Evolutionary conservation across 2,113 vertebrate species (phyloP).

Genomic region (Ascaphus truei): DNA sequence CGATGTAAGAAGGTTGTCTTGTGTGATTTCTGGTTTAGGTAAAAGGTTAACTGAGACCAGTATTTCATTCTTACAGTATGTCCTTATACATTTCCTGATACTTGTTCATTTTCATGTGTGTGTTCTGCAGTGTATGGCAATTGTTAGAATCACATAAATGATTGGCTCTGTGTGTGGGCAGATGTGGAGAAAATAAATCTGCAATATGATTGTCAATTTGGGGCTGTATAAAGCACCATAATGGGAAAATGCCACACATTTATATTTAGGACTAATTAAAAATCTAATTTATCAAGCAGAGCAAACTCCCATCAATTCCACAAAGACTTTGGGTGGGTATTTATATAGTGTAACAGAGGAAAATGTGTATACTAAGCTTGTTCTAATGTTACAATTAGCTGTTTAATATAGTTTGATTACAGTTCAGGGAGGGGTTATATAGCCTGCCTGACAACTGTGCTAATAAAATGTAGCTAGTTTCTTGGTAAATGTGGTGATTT

Average conservation of each 20-base stretch:
- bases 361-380: background rate
- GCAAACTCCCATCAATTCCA: background rate
- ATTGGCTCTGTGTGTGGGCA: background rate
- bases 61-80: too few relatives aligned
- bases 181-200: background rate
- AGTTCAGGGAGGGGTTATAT: constrained; percentile 23
- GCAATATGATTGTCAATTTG: background rate
- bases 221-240: background rate
- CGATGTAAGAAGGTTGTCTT: too few relatives aligned
- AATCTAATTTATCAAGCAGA: background rate
- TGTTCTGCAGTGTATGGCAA: too few relatives aligned
- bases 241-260: background rate
- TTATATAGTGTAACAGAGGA: background rate
- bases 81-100: too few relatives aligned
- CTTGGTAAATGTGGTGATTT: constrained; percentile 18
- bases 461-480: constrained; percentile 7
- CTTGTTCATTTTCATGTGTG: too few relatives aligned
- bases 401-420: constrained; percentile 11
- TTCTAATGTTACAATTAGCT: background rate
- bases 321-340: background rate
- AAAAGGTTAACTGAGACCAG: too few relatives aligned
- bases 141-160: background rate
- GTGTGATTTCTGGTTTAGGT: too few relatives aligned
- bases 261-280: background rate
- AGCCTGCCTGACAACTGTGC: constrained; percentile 5